Base-by-base conservation (phyloP, 1,140 invertebrate species). In the Drosophila pseudoobscura region DNA sequence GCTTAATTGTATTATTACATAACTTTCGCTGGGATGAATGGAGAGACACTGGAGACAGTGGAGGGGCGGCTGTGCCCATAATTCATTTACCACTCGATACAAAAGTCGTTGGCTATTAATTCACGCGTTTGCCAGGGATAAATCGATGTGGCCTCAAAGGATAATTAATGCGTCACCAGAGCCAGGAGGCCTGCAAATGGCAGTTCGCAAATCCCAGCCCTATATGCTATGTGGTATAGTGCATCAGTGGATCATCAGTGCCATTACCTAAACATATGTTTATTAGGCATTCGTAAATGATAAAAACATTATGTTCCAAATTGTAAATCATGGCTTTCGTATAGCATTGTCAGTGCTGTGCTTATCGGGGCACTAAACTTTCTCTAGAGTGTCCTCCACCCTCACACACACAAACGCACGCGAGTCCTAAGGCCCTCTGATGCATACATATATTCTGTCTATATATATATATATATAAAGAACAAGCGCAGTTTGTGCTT, bases 1-100 rank as follows among this genome's bases (percentile, higher is more conserved):
- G 74, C 83, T 75, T 75, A 85, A 85, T 85, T 85, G 78, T 87
- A 82, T 85, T 84, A 88, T 85, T 85, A 58, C 82, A 87, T 80
- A 85, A 85, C 76, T 82, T 85, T 72, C 60, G 51, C 26, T 20
- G 43, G 24, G 24, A 29, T n/a, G 31, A 66, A 39, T 7, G 61
- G 26, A 58, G 5, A 44, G 20, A 35, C 11, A 41, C 22, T 44
- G 20, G 41, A 22, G 45, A 35, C 11, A 41, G 41, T 44, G 35
- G 41, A 22, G 45, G 20, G 20, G 20, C 51, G 17, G 45, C 44
- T 55, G 41, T 56, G 46, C 65, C 60, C 77, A 83, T 78, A 78
- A 78, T 65, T 76, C 71, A 65, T 78, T 70, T 70, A 54, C 51
- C 59, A 62, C 61, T 77, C 75, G 70, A 77, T 75, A 83, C 65